Evolutionary conservation across 2,113 vertebrate genomes (phyloP).

Genomic region (Sebastes fasciatus): DNA sequence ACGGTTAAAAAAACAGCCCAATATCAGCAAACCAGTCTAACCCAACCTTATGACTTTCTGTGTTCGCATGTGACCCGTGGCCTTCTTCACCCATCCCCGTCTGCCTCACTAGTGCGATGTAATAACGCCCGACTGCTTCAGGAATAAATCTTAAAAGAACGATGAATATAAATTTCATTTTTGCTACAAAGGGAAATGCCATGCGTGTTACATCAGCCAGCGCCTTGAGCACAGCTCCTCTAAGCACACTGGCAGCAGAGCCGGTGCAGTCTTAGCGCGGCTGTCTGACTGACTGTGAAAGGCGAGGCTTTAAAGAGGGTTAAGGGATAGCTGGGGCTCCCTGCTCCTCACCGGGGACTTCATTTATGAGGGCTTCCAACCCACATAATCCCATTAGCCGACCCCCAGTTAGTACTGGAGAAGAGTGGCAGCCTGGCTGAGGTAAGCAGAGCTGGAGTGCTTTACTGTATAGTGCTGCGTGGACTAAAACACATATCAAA

Average conservation of each 20-base stretch:
- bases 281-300: constrained; percentile 69
- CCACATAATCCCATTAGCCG: constrained; percentile 79
- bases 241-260: constrained; percentile 37
- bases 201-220: constrained; percentile 43
- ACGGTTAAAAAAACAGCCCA: background rate
- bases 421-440: constrained; percentile 55
- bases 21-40: background rate
- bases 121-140: constrained; percentile 36
- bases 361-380: constrained; percentile 76
- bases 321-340: constrained; percentile 68
- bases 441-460: constrained; percentile 54
- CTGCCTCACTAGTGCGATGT: constrained; percentile 17
- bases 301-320: constrained; percentile 72
- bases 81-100: background rate
- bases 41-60: background rate
- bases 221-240: constrained; percentile 19
- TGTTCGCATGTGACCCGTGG: constrained; percentile 21
- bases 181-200: constrained; percentile 40
- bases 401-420: constrained; percentile 64
- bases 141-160: constrained; percentile 37
- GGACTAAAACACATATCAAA: constrained; percentile 46
- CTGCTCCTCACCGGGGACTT: constrained; percentile 72
- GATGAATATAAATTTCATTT: constrained; percentile 36
- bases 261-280: constrained; percentile 49
- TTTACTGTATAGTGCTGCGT: constrained; percentile 31